phyloP scores from a whole-genome alignment of 2,888 invertebrate species.

The Drosophila rellima region DNA sequence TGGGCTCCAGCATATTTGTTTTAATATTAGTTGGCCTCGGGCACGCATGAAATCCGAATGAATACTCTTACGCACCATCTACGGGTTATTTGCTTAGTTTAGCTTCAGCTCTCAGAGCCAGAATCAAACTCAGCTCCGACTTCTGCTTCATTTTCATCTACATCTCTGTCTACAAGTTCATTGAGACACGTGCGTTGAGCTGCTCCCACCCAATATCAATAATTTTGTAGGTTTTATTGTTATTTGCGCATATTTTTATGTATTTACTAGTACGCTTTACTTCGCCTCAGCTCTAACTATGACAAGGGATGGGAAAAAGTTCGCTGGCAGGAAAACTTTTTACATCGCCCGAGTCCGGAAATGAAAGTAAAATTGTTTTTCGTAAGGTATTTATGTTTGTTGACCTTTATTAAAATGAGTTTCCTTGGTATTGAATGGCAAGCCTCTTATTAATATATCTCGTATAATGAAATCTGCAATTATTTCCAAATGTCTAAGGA shows the following conservation, averaged over 20 bases:
- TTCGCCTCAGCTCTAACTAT: constrained; percentile 2
- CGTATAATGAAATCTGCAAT: constrained; percentile 49
- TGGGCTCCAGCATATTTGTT: constrained; percentile 65
- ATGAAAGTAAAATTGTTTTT: constrained; percentile 61
- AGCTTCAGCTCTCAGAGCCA: constrained; percentile 15
- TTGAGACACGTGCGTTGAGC: constrained; percentile 36
- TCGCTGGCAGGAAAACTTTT: constrained; percentile 42
- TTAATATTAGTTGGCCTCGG: constrained; percentile 70
- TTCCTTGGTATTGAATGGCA: constrained; percentile 32
- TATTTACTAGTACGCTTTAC: constrained; percentile 49
- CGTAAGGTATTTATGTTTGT: constrained; percentile 49
- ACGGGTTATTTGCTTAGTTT: constrained; percentile 69
- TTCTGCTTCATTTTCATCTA: background rate
- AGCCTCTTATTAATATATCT: constrained; percentile 40
- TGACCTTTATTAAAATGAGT: constrained; percentile 64
- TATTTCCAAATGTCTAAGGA: constrained; percentile 28
- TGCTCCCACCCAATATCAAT: constrained; percentile 72
- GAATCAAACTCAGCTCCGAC: constrained; percentile 2
- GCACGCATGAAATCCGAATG: constrained; percentile 46
- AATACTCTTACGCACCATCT: constrained; percentile 39
- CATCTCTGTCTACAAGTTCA: background rate
- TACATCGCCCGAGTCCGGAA: constrained; percentile 42
- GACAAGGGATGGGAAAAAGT: constrained; percentile 20
- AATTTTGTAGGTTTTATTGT: constrained; percentile 79
- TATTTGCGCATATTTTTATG: constrained; percentile 80